Evolutionary conservation across 2,888 invertebrate genomes (phyloP), one percentile per base, ranked within the genome.

Genomic region (Lasioglossum marginatum): DNA sequence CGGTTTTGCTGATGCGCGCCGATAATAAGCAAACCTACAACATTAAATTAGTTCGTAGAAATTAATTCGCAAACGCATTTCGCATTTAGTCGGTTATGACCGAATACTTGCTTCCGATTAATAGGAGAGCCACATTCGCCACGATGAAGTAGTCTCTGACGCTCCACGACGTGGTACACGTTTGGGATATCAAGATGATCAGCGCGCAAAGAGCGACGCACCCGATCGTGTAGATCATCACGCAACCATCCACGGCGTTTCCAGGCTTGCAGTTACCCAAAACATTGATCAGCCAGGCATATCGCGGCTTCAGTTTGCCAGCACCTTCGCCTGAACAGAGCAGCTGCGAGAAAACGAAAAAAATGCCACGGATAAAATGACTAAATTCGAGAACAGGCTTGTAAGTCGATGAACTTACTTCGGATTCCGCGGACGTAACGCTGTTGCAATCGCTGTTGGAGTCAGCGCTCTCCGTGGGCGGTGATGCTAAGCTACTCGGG

Each of bases 231-330:
- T 97, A 98, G 23, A 97, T 95, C 87, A 97, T 96, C 0, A 98
- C 97, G n/a, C 97, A 96, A 40, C 96, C 96, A 0, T 97, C 96
- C 0, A 98, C 98, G 0, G 76, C 81, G 14, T 96, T 96, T 0
- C 98, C 98, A 0, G 98, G 97, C 52, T 97, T 97, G 86, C 97
- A 97, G n/a, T 97, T 96, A 0, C 97, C 97, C 2, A 97, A 96
- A 12, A 97, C 92, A 0, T 97, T 97, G 84, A 97, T 97, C 82
- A 98, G 93, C 97, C 97, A 97, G 34, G 97, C 96, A 92, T 97
- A 97, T 88, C 97, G 96, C 0, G 97, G 96, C 81, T 97, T 97
- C 48, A 98, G 95, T 34, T 97, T 97, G 4, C 98, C 98, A n/a
- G 97, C 90, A 34, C 90, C 95, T 72, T 95, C 95, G 72, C 88